Conservation (phyloP, 1,140 invertebrate species). For the Cardiocondyla obscurior region DNA sequence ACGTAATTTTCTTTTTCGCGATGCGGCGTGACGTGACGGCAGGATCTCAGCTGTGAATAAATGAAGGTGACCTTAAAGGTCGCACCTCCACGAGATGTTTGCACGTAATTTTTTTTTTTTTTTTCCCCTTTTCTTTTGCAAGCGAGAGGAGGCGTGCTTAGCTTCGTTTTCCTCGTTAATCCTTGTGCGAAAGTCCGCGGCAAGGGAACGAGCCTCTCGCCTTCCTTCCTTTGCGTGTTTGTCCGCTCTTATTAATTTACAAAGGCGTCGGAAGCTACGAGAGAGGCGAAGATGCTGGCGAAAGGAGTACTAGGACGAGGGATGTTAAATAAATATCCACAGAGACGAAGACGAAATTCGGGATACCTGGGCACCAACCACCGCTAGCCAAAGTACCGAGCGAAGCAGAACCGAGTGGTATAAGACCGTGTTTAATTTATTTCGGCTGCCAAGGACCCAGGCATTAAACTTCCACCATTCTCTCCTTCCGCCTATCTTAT, state of each 20-base stretch:
- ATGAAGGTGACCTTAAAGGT: slow-evolving; percentile 64
- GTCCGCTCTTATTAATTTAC: slow-evolving; percentile 75
- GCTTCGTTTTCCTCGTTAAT: slow-evolving; percentile 59
- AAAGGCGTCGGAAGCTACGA: slow-evolving; percentile 45
- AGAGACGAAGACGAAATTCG: slow-evolving; percentile 69
- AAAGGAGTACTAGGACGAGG: slow-evolving; percentile 7
- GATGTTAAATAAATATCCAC: slow-evolving; percentile 71
- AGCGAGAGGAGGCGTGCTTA: slow-evolving; percentile 39
- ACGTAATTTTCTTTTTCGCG: slow-evolving; percentile 24
- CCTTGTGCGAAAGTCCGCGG: slow-evolving; percentile 35
- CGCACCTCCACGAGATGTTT: slow-evolving; percentile 46
- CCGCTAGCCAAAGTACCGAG: slow-evolving; percentile 26
- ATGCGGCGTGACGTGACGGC: neutral
- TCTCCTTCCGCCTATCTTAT: slow-evolving; percentile 61
- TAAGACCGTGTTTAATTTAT: slow-evolving; percentile 76
- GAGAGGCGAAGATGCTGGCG: slow-evolving; percentile 18
- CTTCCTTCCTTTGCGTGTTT: slow-evolving; percentile 65
- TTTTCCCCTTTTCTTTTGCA: slow-evolving; percentile 52
- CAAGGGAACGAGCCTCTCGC: neutral
- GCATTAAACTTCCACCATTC: slow-evolving; percentile 71
- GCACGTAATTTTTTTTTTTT: slow-evolving; percentile 66
- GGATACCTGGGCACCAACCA: slow-evolving; percentile 48
- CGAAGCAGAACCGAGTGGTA: slow-evolving; percentile 55
- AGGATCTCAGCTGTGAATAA: slow-evolving; percentile 52
- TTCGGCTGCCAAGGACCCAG: slow-evolving; percentile 67